Evolutionary conservation across 2,113 vertebrate species (phyloP).

Genomic region (Hemibagrus wyckioides): DNA sequence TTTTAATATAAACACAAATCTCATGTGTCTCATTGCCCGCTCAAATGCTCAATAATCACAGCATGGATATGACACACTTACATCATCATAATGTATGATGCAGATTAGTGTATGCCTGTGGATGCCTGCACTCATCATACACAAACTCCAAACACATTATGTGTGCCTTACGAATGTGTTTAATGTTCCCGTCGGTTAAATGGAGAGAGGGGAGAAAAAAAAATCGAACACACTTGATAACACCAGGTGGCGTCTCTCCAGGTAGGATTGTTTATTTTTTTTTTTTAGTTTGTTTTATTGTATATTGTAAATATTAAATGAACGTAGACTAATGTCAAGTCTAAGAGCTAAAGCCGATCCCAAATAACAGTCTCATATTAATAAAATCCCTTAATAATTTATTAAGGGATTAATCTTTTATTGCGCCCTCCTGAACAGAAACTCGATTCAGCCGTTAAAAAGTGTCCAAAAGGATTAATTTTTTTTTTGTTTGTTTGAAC

Average conservation of each 20-base stretch:
- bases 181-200: slow-evolving; percentile 19
- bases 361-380: slow-evolving; percentile 47
- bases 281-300: slow-evolving; percentile 58
- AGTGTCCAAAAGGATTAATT: background rate
- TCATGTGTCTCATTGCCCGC: background rate
- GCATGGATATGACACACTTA: background rate
- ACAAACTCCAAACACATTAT: slow-evolving; percentile 24
- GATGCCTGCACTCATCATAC: background rate
- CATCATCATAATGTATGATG: background rate
- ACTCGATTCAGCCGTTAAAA: background rate
- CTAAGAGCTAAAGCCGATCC: slow-evolving; percentile 57
- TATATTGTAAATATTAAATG: slow-evolving; percentile 75
- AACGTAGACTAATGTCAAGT: slow-evolving; percentile 69
- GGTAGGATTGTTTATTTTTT: slow-evolving; percentile 34
- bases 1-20: background rate
- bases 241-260: slow-evolving; percentile 53
- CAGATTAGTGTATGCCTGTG: background rate
- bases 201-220: slow-evolving; percentile 6
- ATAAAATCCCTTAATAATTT: background rate
- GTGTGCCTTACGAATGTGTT: slow-evolving; percentile 44
- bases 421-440: background rate
- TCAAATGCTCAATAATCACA: background rate
- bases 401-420: background rate
- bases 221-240: slow-evolving; percentile 36
- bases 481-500: background rate